A percentile compares a stretch with the other conserved stretches of the same genome.
phyloP scores from a whole-genome alignment of 1,140 invertebrate species.

The Rhopalosiphum maidis region DNA sequence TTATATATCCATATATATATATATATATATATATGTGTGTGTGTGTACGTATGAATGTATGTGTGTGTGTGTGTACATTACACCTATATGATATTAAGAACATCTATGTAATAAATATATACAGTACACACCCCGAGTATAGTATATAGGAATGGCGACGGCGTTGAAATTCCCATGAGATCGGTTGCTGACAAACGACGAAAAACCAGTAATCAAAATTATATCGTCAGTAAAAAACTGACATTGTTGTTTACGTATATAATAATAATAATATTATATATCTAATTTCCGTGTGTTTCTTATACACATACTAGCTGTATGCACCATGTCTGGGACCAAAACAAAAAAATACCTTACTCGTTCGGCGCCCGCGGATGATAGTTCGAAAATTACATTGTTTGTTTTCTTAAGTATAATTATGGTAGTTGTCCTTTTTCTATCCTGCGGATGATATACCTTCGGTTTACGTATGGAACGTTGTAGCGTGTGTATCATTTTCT shows the following conservation, averaged over 20 bases:
- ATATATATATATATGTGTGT: not conserved
- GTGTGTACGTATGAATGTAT: not conserved
- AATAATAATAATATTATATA: not conserved
- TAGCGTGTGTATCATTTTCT: not conserved
- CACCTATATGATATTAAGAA: not conserved
- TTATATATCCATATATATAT: not conserved
- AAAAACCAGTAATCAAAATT: conserved; percentile 44
- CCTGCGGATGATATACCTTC: not conserved
- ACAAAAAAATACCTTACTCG: not conserved
- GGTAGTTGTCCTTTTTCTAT: not conserved
- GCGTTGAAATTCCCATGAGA: conserved; percentile 42
- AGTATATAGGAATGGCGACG: not conserved
- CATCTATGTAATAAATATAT: not conserved
- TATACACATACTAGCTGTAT: not conserved
- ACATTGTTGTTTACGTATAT: conserved; percentile 17
- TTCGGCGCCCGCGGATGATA: not conserved
- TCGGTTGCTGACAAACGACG: not conserved
- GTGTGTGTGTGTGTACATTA: not conserved
- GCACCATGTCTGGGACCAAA: not conserved
- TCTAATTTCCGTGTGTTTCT: conserved; percentile 19
- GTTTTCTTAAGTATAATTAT: conserved; percentile 25
- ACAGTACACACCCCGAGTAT: not conserved
- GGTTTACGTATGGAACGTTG: not conserved
- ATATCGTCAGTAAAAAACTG: conserved; percentile 20
- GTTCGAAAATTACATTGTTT: conserved; percentile 28